Base-by-base conservation (phyloP, 2,888 invertebrate species). In the Priapulus caudatus region DNA sequence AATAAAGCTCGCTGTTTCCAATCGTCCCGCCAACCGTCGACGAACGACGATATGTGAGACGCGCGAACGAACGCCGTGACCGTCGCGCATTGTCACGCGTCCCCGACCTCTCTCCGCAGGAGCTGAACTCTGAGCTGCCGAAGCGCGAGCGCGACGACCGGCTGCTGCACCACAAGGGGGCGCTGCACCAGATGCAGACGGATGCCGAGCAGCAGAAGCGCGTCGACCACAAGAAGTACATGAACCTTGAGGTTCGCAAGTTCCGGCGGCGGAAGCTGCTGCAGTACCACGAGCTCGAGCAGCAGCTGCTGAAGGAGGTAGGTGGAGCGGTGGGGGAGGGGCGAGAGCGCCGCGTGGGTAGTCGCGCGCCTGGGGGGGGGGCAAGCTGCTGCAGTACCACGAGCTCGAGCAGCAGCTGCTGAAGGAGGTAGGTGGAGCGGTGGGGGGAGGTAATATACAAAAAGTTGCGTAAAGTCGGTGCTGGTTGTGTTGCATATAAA, bases 171-270 rank as follows among this genome's bases (percentile, higher is more conserved):
- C n/a, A 91, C 68, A 92, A 92, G 72, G 90, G 91, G 71, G 86
- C 82, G 73, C 75, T 91, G 66, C 87, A 89, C 71, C 84, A 87
- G 67, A 84, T 87, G 57, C 91, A 92, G 72, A 86, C 86, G 58
- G 87, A 86, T 63, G 89, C 90, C 65, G 88, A 92, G 72, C 84
- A 87, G 72, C 79, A 87, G 63, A 77, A 93, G 67, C 78, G 87
- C 63, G 80, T 86, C 53, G 82, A 85, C 58, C 93, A 95, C 74
- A 84, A 86, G 66, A 88, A 90, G 71, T 86, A 88, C 71, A 78
- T 91, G 63, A 89, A 92, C 67, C 78, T 91, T 63, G 91, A 93
- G 78, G 81, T 92, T 69, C 79, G 93, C 43, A 88, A 91, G 71
- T 91, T 89, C 74, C 81, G 87, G 53, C 81, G 93, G 72, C 85